A percentile compares a stretch with the other conserved stretches of the same genome.
Conservation (phyloP, 2,888 invertebrate genomes). For the Orthosia gracilis region DNA sequence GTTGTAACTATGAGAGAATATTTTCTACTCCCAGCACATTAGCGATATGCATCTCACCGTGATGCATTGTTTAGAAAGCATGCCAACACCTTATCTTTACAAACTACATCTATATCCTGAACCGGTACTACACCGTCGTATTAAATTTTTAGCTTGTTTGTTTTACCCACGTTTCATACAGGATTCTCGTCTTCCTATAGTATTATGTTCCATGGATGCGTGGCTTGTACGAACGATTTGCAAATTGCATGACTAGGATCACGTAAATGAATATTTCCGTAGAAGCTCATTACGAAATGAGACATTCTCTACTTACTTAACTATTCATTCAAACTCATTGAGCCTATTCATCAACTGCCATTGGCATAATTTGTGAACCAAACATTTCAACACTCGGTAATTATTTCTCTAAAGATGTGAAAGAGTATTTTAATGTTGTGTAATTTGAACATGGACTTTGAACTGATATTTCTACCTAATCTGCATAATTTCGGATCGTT, state of each 20-base stretch:
- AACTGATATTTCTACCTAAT: slow-evolving; percentile 4
- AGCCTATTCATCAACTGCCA: slow-evolving; percentile 8
- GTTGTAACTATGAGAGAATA: not conserved
- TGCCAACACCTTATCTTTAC: slow-evolving; percentile 27
- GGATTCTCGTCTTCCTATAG: slow-evolving; percentile 46
- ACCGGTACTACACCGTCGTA: slow-evolving; percentile 1
- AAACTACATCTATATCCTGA: slow-evolving; percentile 39
- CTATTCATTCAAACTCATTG: slow-evolving; percentile 36
- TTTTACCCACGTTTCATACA: slow-evolving; percentile 7
- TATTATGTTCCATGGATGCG: slow-evolving; percentile 51
- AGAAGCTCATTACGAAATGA: slow-evolving; percentile 48
- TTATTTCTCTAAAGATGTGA: slow-evolving; percentile 13
- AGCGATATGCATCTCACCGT: slow-evolving; percentile 33
- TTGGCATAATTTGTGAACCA: slow-evolving; percentile 31
- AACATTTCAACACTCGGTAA: slow-evolving; percentile 36
- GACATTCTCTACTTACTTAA: slow-evolving; percentile 46
- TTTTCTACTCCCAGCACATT: slow-evolving; percentile 20
- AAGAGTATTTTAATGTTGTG: slow-evolving; percentile 11
- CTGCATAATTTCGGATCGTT: not conserved
- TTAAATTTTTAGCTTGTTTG: slow-evolving; percentile 5
- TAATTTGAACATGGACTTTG: slow-evolving; percentile 14
- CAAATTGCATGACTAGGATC: slow-evolving; percentile 61
- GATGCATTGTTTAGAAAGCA: slow-evolving; percentile 43
- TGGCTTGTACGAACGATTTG: slow-evolving; percentile 29
- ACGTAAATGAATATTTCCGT: slow-evolving; percentile 60